phyloP scores from a whole-genome alignment of 2,888 invertebrate species.

The Hesperia comma region DNA sequence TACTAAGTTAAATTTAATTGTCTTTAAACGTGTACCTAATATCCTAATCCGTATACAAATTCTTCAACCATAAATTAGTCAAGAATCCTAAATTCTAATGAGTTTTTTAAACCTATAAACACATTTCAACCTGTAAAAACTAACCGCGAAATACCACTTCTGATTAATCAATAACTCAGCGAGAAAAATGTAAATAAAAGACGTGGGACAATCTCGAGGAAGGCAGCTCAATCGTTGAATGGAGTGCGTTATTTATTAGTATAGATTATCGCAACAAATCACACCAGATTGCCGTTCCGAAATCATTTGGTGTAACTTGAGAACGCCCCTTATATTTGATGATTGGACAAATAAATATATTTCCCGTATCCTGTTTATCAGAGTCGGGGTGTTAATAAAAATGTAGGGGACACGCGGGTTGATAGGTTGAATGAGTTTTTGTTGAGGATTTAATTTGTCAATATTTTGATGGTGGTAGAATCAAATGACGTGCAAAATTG shows the following conservation, averaged over 20 bases:
- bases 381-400: constrained; percentile 83
- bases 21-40: too few relatives aligned
- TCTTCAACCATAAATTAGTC: too few relatives aligned
- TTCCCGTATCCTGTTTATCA: constrained; percentile 83
- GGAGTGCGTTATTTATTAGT: constrained; percentile 79
- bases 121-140: neutral
- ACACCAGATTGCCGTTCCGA: constrained; percentile 71
- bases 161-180: constrained; percentile 37
- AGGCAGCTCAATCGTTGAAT: constrained; percentile 78
- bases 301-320: constrained; percentile 81
- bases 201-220: constrained; percentile 56
- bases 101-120: too few relatives aligned
- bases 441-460: neutral
- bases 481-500: too few relatives aligned
- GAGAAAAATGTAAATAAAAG: constrained; percentile 52
- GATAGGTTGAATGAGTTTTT: constrained; percentile 21
- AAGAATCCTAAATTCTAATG: too few relatives aligned
- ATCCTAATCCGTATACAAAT: too few relatives aligned
- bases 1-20: too few relatives aligned
- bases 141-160: constrained; percentile 15
- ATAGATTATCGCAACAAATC: constrained; percentile 83
- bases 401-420: constrained; percentile 69
- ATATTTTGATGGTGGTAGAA: neutral
- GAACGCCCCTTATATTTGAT: constrained; percentile 81
- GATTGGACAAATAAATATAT: constrained; percentile 84